Evolutionary conservation across 2,797 vertebrate species (phyloP), one percentile per base, ranked within the genome.

Genomic region (Poeciliopsis gracilis): DNA sequence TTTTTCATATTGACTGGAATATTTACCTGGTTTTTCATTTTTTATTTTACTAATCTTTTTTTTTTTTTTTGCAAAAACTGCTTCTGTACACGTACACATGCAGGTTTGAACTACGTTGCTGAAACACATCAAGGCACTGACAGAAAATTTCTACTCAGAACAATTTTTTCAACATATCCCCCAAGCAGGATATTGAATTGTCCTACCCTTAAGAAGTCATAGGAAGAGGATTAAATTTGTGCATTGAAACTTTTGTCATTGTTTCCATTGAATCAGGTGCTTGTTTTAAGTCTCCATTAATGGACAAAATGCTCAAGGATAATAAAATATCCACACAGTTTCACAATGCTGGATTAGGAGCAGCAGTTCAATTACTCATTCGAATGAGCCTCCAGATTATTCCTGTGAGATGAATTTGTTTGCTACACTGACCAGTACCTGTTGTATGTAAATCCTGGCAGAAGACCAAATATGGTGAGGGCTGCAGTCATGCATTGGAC

Each of bases 181-280:
- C 82, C 36, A 41, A 8, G 76, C 82, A 80, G 71, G 59, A 59
- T 71, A 84, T 87, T 83, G 85, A 86, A 72, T 87, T 76, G 83
- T 78, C 81, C 82, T 59, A 72, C 80, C 90, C 88, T 2, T 7
- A 91, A 91, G 93, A 94, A 89, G 94, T 92, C 82, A 89, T 83
- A 85, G 88, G 59, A 75, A 75, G 78, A 80, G 86, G 91, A 93
- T 94, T 92, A 92, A 77, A 76, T 93, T 94, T 87, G 83, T 82
- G 86, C 82, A 92, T 82, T 93, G 83, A 90, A 92, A 92, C 84
- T 88, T 84, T 85, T 84, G 82, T 91, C 86, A 89, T 92, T 91
- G 90, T 94, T 89, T 89, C 79, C 67, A 72, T 88, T 91, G 92
- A 93, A 92, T 92, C 89, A 83, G 75, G 30, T 28, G 1, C 81